These are phyloP conservation scores for Ecdyonurus torrentis DNA, from an alignment of 2,888 invertebrate species.

Conservation along the genomic window DNA sequence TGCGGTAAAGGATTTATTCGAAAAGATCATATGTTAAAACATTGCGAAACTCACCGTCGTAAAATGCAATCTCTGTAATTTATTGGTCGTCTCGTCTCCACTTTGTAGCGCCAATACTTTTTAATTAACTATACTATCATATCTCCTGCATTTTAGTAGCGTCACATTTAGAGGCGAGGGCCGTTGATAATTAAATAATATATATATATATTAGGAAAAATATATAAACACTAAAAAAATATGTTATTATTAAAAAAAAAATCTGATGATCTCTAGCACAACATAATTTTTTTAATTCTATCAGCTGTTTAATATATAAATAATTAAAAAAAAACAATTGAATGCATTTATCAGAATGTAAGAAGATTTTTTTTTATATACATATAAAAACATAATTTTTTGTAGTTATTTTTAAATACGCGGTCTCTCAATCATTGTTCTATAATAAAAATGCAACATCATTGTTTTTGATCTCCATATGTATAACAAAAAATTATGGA, in stretches of 20 bases:
- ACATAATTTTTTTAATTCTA: background rate
- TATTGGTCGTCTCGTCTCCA: background rate
- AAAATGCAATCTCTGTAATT: conserved; percentile 21
- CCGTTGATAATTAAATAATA: background rate
- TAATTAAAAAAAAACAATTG: background rate
- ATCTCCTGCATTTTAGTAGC: background rate
- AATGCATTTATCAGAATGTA: too few relatives aligned
- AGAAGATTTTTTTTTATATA: background rate
- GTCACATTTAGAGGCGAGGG: background rate
- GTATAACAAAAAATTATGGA: background rate
- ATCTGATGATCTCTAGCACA: background rate
- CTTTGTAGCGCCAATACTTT: background rate
- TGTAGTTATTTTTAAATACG: background rate
- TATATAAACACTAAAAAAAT: background rate
- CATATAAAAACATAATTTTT: background rate
- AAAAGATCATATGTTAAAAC: conserved; percentile 83
- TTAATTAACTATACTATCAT: background rate
- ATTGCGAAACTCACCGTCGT: conserved; percentile 60
- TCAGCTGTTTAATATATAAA: too few relatives aligned
- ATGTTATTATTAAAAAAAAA: background rate
- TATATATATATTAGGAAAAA: too few relatives aligned
- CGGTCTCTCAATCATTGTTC: background rate
- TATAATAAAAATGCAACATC: background rate
- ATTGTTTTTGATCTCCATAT: background rate
- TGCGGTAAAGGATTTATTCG: conserved; percentile 80